Percentiles rank a stretch among this genome's conserved stretches.
These are phyloP conservation scores for Mobula hypostoma DNA, from an alignment of 2,113 vertebrate genomes.

Conservation along the genomic window DNA sequence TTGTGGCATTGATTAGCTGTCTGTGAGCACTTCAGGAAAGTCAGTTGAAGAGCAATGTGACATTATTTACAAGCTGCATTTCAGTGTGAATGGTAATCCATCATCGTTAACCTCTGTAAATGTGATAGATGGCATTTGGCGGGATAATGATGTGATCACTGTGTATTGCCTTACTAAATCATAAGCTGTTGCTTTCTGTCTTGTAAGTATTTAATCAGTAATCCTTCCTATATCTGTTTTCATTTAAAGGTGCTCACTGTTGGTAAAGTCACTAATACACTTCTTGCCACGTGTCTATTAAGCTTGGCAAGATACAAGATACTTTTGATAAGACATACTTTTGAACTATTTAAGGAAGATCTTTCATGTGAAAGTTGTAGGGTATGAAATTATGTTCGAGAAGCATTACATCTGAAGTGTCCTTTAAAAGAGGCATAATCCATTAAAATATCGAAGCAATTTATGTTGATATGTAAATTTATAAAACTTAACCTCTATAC, in stretches of 20 bases:
- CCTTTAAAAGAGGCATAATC: background rate
- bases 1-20: slow-evolving; percentile 61
- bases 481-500: background rate
- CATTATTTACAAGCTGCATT: slow-evolving; percentile 65
- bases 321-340: background rate
- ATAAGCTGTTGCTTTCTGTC: slow-evolving; percentile 67
- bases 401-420: background rate
- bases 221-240: slow-evolving; percentile 66
- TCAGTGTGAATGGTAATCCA: slow-evolving; percentile 59
- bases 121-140: slow-evolving; percentile 72
- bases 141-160: slow-evolving; percentile 67
- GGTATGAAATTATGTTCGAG: background rate
- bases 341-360: background rate
- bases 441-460: background rate
- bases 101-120: slow-evolving; percentile 74
- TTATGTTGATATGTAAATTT: background rate
- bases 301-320: background rate
- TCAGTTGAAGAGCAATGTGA: slow-evolving; percentile 67
- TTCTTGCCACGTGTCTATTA: background rate
- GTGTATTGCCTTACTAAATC: slow-evolving; percentile 65
- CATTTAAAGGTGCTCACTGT: slow-evolving; percentile 61
- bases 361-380: background rate
- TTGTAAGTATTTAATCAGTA: slow-evolving; percentile 74
- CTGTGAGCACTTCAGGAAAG: slow-evolving; percentile 56
- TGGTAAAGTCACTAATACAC: slow-evolving; percentile 49